A percentile compares a stretch with the other conserved stretches of the same genome.
These are phyloP conservation scores for Palythoa heliodiscus DNA, from an alignment of 92 coral and sea anemone genomes.

Conservation along the genomic window DNA sequence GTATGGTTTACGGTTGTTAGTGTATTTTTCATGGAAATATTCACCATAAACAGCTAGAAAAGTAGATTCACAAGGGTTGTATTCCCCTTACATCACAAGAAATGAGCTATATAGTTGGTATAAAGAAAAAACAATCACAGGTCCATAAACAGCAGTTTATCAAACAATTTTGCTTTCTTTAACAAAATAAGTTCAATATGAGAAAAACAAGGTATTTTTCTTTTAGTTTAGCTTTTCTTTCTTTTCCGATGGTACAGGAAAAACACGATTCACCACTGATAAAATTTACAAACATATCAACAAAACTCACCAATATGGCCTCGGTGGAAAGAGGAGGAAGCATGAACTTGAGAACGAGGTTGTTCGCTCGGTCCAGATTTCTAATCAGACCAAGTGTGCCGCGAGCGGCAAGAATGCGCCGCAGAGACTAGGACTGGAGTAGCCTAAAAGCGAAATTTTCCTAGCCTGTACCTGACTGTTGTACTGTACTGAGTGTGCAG, in stretches of 20 bases:
- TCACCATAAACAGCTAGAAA: neutral
- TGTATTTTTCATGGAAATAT: neutral
- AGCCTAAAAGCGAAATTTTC: too few species aligned
- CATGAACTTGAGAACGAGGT: constrained; percentile 51
- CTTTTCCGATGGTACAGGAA: constrained; percentile 35
- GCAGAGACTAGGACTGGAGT: too few species aligned
- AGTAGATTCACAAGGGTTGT: neutral
- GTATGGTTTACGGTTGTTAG: neutral
- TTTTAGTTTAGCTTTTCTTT: neutral
- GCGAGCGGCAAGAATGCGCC: neutral
- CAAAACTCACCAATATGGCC: constrained; percentile 95
- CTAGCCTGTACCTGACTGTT: too few species aligned
- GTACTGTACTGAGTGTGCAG: too few species aligned
- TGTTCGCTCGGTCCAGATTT: constrained; percentile 53
- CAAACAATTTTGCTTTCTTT: neutral
- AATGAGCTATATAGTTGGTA: neutral
- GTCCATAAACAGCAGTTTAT: neutral
- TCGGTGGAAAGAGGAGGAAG: constrained; percentile 80
- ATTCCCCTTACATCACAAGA: neutral
- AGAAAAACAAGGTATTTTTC: neutral
- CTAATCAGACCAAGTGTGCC: neutral
- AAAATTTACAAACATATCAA: neutral
- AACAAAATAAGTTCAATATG: constrained; percentile 12
- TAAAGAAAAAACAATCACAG: neutral
- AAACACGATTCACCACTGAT: constrained; percentile 41